These are phyloP conservation scores for Naso thynnoides DNA, from an alignment of 2,797 vertebrate species.

Conservation along the genomic window DNA sequence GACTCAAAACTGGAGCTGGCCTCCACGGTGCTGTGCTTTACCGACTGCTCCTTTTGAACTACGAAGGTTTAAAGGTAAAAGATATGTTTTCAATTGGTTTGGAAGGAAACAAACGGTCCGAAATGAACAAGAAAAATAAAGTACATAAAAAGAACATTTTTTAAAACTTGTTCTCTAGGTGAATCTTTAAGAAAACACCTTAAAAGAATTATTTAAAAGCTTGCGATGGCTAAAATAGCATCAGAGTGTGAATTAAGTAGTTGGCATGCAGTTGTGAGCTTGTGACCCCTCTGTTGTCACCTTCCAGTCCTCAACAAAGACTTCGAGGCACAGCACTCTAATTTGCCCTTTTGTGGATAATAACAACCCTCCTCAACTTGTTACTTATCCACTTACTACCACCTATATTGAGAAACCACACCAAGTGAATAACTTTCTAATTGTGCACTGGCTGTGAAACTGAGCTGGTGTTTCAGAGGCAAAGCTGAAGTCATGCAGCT, in stretches of 20 bases:
- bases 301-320: constrained; percentile 33
- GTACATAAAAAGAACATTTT: too few relatives aligned
- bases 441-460: not conserved
- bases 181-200: not conserved
- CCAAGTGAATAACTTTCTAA: constrained; percentile 28
- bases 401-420: constrained; percentile 20
- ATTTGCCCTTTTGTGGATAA: constrained; percentile 41
- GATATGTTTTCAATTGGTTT: constrained; percentile 10
- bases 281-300: constrained; percentile 34
- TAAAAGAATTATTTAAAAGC: not conserved
- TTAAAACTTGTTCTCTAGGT: too few relatives aligned
- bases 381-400: constrained; percentile 36
- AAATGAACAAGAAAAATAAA: too few relatives aligned
- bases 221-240: not conserved
- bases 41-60: not conserved
- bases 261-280: constrained; percentile 28
- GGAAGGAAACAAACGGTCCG: not conserved
- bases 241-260: constrained; percentile 19
- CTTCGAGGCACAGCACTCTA: constrained; percentile 11
- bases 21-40: not conserved
- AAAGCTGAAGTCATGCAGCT: not conserved
- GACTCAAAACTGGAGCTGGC: constrained; percentile 8
- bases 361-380: constrained; percentile 40
- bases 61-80: not conserved
- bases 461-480: not conserved